A percentile compares a stretch with the other conserved stretches of the same genome.
Evolutionary conservation across 2,797 vertebrate species (phyloP).

Genomic region (Malurus splendens): DNA sequence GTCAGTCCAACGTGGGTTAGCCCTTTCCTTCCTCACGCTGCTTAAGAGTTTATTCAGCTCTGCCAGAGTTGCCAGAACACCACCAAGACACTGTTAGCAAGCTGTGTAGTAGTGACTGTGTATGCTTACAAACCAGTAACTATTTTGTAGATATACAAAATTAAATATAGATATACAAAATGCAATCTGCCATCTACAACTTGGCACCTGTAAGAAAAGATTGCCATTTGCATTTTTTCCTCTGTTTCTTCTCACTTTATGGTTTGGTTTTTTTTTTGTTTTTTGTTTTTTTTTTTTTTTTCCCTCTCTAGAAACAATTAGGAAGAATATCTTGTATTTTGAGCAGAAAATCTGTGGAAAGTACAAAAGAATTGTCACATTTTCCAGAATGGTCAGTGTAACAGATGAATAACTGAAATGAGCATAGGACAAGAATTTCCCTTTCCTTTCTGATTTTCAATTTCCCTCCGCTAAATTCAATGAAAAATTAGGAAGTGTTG

Average conservation of each 20-base stretch:
- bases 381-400: not conserved
- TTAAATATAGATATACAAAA: not conserved
- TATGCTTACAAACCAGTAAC: not conserved
- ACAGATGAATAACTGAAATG: constrained; percentile 28
- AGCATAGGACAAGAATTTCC: not conserved
- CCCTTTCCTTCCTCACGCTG: not conserved
- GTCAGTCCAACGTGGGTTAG: not conserved
- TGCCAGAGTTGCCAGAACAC: not conserved
- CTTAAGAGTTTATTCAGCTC: not conserved
- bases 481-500: not conserved
- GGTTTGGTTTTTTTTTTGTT: not conserved
- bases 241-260: not conserved
- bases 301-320: not conserved
- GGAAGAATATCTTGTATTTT: not conserved
- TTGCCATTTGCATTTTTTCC: not conserved
- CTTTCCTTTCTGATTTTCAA: not conserved
- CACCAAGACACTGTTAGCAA: not conserved
- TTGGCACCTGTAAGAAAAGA: not conserved
- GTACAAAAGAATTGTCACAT: not conserved
- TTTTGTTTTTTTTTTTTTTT: not conserved
- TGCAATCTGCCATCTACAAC: not conserved
- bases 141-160: not conserved
- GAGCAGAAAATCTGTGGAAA: not conserved
- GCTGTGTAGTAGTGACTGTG: not conserved
- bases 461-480: not conserved